Conservation (phyloP, 1,140 invertebrate genomes). For the Polypedilum vanderplanki region DNA sequence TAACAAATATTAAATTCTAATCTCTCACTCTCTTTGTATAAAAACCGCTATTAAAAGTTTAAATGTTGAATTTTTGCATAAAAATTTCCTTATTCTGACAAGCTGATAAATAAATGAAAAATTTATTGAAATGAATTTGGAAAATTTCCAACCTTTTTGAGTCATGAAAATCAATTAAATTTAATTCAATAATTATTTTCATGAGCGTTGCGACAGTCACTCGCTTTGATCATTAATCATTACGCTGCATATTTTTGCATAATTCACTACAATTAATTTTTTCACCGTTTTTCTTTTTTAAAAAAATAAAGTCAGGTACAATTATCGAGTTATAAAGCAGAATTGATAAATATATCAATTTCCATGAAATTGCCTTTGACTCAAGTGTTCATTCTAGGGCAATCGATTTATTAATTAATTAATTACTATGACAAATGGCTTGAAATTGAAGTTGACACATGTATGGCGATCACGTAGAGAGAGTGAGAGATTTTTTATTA, state of each 20-base stretch:
- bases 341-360: conserved; percentile 4
- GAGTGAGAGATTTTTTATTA: too few relatives aligned
- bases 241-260: background rate
- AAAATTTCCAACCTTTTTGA: too few relatives aligned
- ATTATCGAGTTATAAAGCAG: background rate
- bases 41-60: background rate
- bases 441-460: too few relatives aligned
- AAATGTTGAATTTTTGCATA: background rate
- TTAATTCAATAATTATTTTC: too few relatives aligned
- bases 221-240: background rate
- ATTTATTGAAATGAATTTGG: too few relatives aligned
- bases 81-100: background rate
- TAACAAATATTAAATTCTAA: too few relatives aligned
- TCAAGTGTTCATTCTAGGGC: background rate
- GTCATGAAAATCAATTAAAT: too few relatives aligned
- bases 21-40: background rate
- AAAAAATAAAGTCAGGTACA: background rate
- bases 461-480: too few relatives aligned
- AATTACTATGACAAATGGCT: too few relatives aligned
- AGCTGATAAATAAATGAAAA: too few relatives aligned
- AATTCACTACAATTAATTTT: conserved; percentile 1
- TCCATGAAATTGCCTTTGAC: background rate
- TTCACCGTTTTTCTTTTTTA: background rate
- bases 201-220: too few relatives aligned
- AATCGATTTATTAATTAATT: too few relatives aligned